phyloP scores from a whole-genome alignment of 2,888 invertebrate species.

The Sarcophaga caerulescens region DNA sequence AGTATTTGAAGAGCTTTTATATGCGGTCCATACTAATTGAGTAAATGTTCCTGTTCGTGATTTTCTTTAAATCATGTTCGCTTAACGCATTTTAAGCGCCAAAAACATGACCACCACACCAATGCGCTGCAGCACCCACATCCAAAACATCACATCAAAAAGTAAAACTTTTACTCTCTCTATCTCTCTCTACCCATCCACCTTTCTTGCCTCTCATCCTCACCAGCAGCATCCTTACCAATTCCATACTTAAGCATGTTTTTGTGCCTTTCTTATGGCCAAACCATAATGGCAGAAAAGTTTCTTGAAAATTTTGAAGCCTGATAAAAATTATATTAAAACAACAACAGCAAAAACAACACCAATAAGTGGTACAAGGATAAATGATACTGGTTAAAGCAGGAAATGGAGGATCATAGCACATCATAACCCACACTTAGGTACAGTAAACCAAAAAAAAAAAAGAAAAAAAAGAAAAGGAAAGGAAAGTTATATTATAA shows the following conservation, averaged over 20 bases:
- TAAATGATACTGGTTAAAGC: slow-evolving; percentile 6
- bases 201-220: slow-evolving; percentile 24
- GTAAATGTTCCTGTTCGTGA: slow-evolving; percentile 57
- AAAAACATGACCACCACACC: slow-evolving; percentile 55
- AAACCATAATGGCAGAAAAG: slow-evolving; percentile 30
- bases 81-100: slow-evolving; percentile 62
- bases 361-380: slow-evolving; percentile 19
- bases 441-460: slow-evolving; percentile 14
- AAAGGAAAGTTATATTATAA: slow-evolving; percentile 13
- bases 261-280: slow-evolving; percentile 1
- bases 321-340: slow-evolving; percentile 38
- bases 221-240: slow-evolving; percentile 11
- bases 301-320: slow-evolving; percentile 47
- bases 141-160: slow-evolving; percentile 19
- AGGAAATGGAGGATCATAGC: slow-evolving; percentile 28
- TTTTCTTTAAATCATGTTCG: slow-evolving; percentile 61
- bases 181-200: background rate
- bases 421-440: background rate
- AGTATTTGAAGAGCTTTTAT: slow-evolving; percentile 52
- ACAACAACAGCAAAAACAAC: slow-evolving; percentile 22
- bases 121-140: background rate
- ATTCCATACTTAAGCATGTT: background rate
- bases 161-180: slow-evolving; percentile 39
- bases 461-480: background rate
- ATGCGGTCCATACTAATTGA: slow-evolving; percentile 65